A percentile compares a stretch with the other conserved stretches of the same genome.
Evolutionary conservation across 2,113 vertebrate genomes (phyloP).

Genomic region (Urocitellus parryii): DNA sequence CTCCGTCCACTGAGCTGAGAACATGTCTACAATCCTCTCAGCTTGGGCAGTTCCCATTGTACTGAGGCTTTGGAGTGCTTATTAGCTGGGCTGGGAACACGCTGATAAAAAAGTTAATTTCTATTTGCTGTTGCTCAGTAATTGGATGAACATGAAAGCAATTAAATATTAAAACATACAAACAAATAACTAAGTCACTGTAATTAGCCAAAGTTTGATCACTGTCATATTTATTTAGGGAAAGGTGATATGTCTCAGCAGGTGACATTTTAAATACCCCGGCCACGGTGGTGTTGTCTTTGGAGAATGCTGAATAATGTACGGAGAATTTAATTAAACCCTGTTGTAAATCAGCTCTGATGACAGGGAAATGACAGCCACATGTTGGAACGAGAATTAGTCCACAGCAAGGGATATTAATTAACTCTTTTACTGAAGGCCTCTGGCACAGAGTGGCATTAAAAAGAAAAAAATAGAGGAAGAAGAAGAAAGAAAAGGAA

Average conservation of each 20-base stretch:
- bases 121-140: constrained; percentile 89
- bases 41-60: constrained; percentile 83
- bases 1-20: constrained; percentile 75
- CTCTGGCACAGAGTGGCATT: constrained; percentile 68
- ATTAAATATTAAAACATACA: constrained; percentile 93
- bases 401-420: constrained; percentile 86
- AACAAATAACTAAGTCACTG: constrained; percentile 90
- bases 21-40: constrained; percentile 71
- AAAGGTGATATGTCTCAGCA: constrained; percentile 89
- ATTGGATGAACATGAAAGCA: constrained; percentile 91
- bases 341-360: constrained; percentile 89
- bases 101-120: constrained; percentile 91
- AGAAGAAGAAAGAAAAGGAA: background rate
- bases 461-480: background rate
- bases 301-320: constrained; percentile 87
- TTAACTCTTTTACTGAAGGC: constrained; percentile 86
- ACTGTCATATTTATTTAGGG: constrained; percentile 90
- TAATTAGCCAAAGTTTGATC: constrained; percentile 92
- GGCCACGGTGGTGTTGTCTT: constrained; percentile 87
- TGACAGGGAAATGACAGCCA: constrained; percentile 90
- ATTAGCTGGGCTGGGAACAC: constrained; percentile 86
- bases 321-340: constrained; percentile 90
- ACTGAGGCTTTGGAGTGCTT: constrained; percentile 83
- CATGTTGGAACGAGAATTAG: constrained; percentile 89
- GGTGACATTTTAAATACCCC: constrained; percentile 90